These are phyloP conservation scores for Athetis lepigone DNA, from an alignment of 2,888 invertebrate genomes.

Conservation along the genomic window DNA sequence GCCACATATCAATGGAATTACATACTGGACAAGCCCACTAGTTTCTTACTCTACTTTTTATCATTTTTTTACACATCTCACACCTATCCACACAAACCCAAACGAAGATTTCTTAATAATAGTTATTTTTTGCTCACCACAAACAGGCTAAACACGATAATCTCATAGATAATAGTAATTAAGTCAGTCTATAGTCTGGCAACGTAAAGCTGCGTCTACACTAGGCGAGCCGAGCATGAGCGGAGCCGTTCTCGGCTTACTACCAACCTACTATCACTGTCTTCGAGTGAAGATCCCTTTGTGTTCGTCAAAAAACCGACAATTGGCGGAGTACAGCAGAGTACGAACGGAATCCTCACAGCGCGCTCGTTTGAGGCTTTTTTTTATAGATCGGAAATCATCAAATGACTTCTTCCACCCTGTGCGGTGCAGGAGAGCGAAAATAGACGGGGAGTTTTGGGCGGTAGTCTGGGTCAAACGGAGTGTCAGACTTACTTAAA, in stretches of 20 bases:
- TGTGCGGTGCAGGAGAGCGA: too few relatives aligned
- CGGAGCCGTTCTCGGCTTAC: too few relatives aligned
- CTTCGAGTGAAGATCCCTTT: too few relatives aligned
- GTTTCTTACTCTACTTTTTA: conserved; percentile 2
- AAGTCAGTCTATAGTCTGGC: conserved; percentile 39
- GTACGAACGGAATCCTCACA: too few relatives aligned
- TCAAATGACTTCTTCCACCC: too few relatives aligned
- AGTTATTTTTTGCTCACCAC: conserved; percentile 2
- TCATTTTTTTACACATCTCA: conserved; percentile 1
- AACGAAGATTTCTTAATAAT: conserved; percentile 1
- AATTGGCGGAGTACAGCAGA: too few relatives aligned
- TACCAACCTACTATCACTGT: too few relatives aligned
- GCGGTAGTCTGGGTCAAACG: conserved; percentile 54
- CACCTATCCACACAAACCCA: conserved; percentile 6
- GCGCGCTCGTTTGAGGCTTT: too few relatives aligned
- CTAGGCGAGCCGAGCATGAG: too few relatives aligned
- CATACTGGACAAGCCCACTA: conserved; percentile 13
- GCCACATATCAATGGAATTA: neutral
- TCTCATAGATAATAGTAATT: conserved; percentile 45
- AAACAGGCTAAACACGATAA: conserved; percentile 34
- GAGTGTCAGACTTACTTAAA: conserved; percentile 31
- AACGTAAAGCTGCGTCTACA: too few relatives aligned
- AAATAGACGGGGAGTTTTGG: conserved; percentile 57
- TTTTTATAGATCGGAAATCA: too few relatives aligned
- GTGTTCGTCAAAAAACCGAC: too few relatives aligned